Evolutionary conservation across 2,797 vertebrate genomes (phyloP).

Genomic region (Coregonus suidteri): DNA sequence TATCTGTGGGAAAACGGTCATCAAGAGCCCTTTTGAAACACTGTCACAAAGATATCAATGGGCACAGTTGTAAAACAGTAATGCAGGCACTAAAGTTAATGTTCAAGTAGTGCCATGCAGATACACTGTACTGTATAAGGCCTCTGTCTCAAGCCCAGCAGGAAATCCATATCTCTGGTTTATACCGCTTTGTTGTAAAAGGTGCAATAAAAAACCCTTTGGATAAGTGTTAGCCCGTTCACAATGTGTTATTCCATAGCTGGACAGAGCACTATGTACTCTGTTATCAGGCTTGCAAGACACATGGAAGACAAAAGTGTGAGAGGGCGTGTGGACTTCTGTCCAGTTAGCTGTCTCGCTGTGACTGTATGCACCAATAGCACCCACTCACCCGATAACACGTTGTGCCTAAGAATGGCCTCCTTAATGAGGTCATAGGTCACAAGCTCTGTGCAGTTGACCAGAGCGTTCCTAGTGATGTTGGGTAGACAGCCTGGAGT

Average conservation of each 20-base stretch:
- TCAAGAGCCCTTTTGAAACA: not conserved
- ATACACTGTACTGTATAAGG: not conserved
- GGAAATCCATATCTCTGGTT: not conserved
- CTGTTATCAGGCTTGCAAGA: constrained; percentile 53
- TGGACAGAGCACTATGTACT: constrained; percentile 12
- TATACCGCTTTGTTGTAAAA: constrained; percentile 12
- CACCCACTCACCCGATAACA: constrained; percentile 79
- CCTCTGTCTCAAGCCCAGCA: constrained; percentile 18
- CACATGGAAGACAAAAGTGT: constrained; percentile 5
- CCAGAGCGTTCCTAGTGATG: constrained; percentile 85
- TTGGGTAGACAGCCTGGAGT: constrained; percentile 83
- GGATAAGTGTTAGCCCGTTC: constrained; percentile 36
- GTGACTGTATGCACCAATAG: not conserved
- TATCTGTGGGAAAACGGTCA: constrained; percentile 69
- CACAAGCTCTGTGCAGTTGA: constrained; percentile 88
- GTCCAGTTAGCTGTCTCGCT: constrained; percentile 55
- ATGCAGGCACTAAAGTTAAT: constrained; percentile 4
- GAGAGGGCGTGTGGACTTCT: constrained; percentile 51
- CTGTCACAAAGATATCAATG: not conserved
- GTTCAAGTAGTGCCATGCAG: not conserved
- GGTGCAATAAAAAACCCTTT: constrained; percentile 25
- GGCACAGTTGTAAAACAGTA: not conserved
- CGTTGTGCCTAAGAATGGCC: constrained; percentile 77
- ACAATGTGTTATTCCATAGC: constrained; percentile 22
- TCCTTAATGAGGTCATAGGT: constrained; percentile 89